Conservation (phyloP, 2,888 invertebrate genomes). For the Cloeon dipterum region DNA sequence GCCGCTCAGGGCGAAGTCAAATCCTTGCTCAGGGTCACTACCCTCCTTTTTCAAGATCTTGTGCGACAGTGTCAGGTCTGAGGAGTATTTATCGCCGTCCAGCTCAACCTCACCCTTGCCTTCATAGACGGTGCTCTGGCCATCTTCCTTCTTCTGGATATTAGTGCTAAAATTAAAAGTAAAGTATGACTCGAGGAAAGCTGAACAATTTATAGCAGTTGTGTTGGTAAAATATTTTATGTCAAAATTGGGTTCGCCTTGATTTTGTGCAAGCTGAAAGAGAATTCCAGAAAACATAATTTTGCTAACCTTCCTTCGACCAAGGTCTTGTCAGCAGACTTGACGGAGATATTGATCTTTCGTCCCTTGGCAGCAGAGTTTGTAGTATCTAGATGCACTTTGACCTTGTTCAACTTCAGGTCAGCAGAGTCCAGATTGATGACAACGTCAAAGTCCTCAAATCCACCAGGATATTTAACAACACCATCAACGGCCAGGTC, state of each 20-base stretch:
- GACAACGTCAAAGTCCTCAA: constrained; percentile 18
- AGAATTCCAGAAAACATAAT: neutral
- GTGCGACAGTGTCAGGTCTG: constrained; percentile 48
- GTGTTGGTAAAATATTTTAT: neutral
- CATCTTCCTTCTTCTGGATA: constrained; percentile 45
- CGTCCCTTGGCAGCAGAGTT: constrained; percentile 29
- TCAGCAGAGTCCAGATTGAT: constrained; percentile 35
- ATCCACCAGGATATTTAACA: constrained; percentile 1
- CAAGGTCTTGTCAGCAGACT: constrained; percentile 37
- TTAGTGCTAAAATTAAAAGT: constrained; percentile 25
- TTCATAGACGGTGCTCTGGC: constrained; percentile 44
- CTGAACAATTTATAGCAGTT: too few species aligned
- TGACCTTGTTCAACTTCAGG: constrained; percentile 36
- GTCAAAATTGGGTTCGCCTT: neutral
- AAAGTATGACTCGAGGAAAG: neutral
- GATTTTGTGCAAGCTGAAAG: too few species aligned
- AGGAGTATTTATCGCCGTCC: constrained; percentile 39
- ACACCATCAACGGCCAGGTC: neutral
- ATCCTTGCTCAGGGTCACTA: constrained; percentile 5
- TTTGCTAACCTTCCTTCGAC: constrained; percentile 41
- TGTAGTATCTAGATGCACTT: constrained; percentile 36
- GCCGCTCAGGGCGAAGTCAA: constrained; percentile 37
- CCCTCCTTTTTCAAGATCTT: constrained; percentile 23
- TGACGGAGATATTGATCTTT: constrained; percentile 35
- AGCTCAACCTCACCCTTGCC: constrained; percentile 49